These are phyloP conservation scores for Aurelia coerulea DNA, from an alignment of 30 jellyfish, hydroid and myxozoan species.

Conservation along the genomic window DNA sequence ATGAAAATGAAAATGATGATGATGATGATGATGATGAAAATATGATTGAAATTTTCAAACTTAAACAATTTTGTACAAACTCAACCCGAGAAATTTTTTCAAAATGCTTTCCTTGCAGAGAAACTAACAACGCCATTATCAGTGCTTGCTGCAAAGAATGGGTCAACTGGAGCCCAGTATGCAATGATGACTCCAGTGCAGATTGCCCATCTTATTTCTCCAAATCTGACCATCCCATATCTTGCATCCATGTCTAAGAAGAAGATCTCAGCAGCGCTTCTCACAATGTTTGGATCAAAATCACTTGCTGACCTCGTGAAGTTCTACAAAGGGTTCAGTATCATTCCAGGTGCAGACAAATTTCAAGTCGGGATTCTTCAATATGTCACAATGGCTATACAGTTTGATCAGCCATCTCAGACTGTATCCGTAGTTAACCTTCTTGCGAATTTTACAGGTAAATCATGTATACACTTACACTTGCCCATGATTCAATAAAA, in stretches of 20 bases:
- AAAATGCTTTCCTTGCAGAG: slow-evolving; percentile 3
- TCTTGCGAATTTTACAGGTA: slow-evolving; percentile 12
- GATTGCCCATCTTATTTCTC: background rate
- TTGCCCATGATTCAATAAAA: too few species aligned
- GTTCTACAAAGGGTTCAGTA: slow-evolving; percentile 20
- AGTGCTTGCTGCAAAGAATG: slow-evolving; percentile 4
- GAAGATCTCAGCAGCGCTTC: slow-evolving; percentile 20
- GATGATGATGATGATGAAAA: too few species aligned
- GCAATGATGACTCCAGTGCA: slow-evolving; percentile 13
- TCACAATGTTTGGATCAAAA: slow-evolving; percentile 4
- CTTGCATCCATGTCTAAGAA: background rate
- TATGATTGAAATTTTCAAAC: too few species aligned
- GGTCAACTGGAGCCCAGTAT: background rate
- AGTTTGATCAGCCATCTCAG: slow-evolving; percentile 3
- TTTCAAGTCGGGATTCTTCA: background rate
- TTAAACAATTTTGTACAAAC: too few species aligned
- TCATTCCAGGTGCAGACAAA: background rate
- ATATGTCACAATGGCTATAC: background rate
- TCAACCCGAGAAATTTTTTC: too few species aligned
- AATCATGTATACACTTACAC: background rate
- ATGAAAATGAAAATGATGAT: too few species aligned
- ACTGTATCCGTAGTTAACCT: background rate
- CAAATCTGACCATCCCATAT: background rate
- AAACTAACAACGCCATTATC: slow-evolving; percentile 4
- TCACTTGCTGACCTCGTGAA: slow-evolving; percentile 12